phyloP scores from a whole-genome alignment of 1,140 invertebrate genomes.

The Trachymyrmex cornetzi region DNA sequence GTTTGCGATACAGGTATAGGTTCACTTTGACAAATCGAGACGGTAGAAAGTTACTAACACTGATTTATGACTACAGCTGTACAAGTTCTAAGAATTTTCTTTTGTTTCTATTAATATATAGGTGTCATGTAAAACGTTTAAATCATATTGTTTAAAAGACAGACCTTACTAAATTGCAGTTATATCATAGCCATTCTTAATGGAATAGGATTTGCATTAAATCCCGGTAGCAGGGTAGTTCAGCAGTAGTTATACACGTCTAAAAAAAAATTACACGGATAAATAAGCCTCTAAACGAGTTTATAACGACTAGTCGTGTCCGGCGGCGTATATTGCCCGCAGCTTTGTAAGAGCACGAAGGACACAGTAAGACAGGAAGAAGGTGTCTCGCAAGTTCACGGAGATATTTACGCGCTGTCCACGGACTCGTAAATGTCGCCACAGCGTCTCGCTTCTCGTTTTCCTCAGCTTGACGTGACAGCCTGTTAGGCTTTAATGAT shows the following conservation, averaged over 20 bases:
- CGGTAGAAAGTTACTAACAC: background rate
- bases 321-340: conserved; percentile 66
- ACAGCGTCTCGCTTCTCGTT: conserved; percentile 66
- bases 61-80: background rate
- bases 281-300: conserved; percentile 56
- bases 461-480: conserved; percentile 69
- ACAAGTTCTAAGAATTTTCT: background rate
- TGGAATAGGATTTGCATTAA: background rate
- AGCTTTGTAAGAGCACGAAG: conserved; percentile 59
- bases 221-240: conserved; percentile 6
- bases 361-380: conserved; percentile 68
- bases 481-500: conserved; percentile 72
- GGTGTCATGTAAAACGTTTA: background rate
- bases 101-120: background rate
- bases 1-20: background rate
- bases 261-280: conserved; percentile 41
- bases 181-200: background rate
- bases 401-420: conserved; percentile 80
- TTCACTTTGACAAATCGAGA: background rate
- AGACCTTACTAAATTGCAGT: conserved; percentile 27
- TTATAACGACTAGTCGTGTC: conserved; percentile 70
- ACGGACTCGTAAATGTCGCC: conserved; percentile 78
- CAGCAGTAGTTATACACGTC: conserved; percentile 6
- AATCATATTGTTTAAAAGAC: background rate
- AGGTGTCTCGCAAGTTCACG: conserved; percentile 75